Conservation (phyloP, 2,113 vertebrate genomes). For the Engystomops pustulosus region DNA sequence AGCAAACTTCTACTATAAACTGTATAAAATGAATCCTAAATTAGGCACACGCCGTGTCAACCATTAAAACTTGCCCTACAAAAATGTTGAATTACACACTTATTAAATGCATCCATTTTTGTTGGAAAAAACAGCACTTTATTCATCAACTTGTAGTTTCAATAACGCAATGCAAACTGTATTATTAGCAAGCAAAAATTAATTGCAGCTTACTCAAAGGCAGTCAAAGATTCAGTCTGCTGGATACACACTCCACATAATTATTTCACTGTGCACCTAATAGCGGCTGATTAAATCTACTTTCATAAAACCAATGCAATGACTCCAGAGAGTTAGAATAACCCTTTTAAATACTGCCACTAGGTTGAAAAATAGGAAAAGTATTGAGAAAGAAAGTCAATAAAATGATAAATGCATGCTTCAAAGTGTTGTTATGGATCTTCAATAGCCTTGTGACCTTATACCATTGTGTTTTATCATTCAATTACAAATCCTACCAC, state of each 20-base stretch:
- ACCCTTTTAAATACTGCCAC: slow-evolving; percentile 44
- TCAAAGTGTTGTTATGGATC: slow-evolving; percentile 55
- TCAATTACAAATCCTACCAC: slow-evolving; percentile 57
- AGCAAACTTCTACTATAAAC: too few relatives aligned
- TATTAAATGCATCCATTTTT: too few relatives aligned
- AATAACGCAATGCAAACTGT: background rate
- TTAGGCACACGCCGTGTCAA: too few relatives aligned
- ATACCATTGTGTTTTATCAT: slow-evolving; percentile 54
- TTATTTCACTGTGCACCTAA: background rate
- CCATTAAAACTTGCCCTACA: too few relatives aligned
- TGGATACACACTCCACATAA: background rate
- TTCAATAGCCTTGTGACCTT: slow-evolving; percentile 56
- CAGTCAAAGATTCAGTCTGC: background rate
- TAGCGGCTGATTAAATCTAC: slow-evolving; percentile 33
- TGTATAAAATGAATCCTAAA: too few relatives aligned
- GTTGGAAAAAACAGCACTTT: background rate
- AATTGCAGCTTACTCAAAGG: background rate
- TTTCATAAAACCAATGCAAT: slow-evolving; percentile 29
- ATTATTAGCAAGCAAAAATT: background rate
- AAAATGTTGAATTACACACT: too few relatives aligned
- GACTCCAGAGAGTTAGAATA: slow-evolving; percentile 22
- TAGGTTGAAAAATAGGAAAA: slow-evolving; percentile 38
- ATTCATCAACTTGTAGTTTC: background rate
- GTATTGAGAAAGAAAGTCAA: slow-evolving; percentile 54
- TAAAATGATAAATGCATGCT: slow-evolving; percentile 50